These are phyloP conservation scores for Hofmannophila pseudospretella DNA, from an alignment of 2,888 invertebrate species.

Conservation along the genomic window DNA sequence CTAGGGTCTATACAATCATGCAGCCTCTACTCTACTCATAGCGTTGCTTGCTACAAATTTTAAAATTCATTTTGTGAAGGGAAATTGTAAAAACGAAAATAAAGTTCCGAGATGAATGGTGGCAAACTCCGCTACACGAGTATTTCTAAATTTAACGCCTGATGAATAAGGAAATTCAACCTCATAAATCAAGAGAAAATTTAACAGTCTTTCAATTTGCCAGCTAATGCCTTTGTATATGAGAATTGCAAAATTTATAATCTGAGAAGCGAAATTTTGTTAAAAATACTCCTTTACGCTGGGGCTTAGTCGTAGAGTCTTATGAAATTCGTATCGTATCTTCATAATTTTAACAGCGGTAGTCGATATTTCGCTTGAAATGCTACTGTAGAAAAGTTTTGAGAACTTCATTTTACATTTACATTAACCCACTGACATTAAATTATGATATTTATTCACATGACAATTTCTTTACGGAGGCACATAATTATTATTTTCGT, in stretches of 20 bases:
- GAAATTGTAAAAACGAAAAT: neutral
- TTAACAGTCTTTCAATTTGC: conserved; percentile 34
- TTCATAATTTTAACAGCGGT: conserved; percentile 20
- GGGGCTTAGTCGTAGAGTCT: conserved; percentile 14
- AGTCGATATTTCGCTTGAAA: neutral
- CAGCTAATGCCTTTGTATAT: conserved; percentile 28
- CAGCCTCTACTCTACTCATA: too few relatives aligned
- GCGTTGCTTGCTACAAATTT: neutral
- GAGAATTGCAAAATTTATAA: conserved; percentile 20
- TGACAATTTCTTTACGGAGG: too few relatives aligned
- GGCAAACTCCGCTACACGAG: conserved; percentile 3
- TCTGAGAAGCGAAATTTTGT: conserved; percentile 12
- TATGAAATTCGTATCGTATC: conserved; percentile 18
- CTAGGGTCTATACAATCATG: too few relatives aligned
- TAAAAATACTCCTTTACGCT: conserved; percentile 13
- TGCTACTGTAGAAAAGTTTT: neutral
- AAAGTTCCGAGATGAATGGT: neutral
- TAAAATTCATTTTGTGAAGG: neutral
- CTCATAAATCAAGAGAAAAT: conserved; percentile 31
- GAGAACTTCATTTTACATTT: neutral
- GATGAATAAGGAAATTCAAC: conserved; percentile 9
- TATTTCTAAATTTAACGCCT: conserved; percentile 10
- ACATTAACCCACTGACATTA: too few relatives aligned
- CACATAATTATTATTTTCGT: too few relatives aligned
- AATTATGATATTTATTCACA: too few relatives aligned